Evolutionary conservation across 2,113 vertebrate genomes (phyloP), one percentile per base, ranked within the genome.

Genomic region (Mesocricetus auratus): DNA sequence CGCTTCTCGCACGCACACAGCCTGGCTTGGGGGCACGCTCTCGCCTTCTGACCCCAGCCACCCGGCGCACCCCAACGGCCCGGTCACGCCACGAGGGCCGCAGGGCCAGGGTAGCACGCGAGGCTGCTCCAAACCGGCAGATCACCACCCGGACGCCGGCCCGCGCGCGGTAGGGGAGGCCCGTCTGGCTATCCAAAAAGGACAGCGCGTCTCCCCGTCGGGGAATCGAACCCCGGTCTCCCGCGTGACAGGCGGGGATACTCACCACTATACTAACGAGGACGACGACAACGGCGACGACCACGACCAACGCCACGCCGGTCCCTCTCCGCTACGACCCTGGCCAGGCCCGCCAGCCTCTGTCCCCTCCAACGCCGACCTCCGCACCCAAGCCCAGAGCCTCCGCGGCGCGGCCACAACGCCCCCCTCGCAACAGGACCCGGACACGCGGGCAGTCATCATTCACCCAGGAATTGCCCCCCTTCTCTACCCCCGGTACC

Each of bases 161-260:
- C n/a, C n/a, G n/a, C n/a, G n/a, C n/a, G n/a, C n/a, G n/a, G n/a
- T n/a, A n/a, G n/a, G n/a, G n/a, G n/a, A n/a, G n/a, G n/a, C 77
- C 1, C 36, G 29, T 56, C 33, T 56, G 53, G 29, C 12, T 21
- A 47, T n/a, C n/a, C n/a, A 93, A 86, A 73, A 42, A 12, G 1
- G 0, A 3, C 21, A 11, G 4, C 3, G 7, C 0, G 3, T 1
- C 78, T 93, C 71, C 79, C 42, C 95, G 85, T 96, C 85, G 88
- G 94, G 97, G 96, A 95, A 95, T 95, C 96, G 94, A 97, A 95
- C 89, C 93, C 90, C 90, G 79, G 85, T 93, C 93, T 97, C 93
- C 94, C 90, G 88, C 96, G 95, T 96, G 95, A 96, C 91, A 97
- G 95, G 94, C 89, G 69, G 93, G 83, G 90, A 93, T 95, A 91